Conservation (phyloP, 64 coral and sea anemone species). For the Porites australiensis region DNA sequence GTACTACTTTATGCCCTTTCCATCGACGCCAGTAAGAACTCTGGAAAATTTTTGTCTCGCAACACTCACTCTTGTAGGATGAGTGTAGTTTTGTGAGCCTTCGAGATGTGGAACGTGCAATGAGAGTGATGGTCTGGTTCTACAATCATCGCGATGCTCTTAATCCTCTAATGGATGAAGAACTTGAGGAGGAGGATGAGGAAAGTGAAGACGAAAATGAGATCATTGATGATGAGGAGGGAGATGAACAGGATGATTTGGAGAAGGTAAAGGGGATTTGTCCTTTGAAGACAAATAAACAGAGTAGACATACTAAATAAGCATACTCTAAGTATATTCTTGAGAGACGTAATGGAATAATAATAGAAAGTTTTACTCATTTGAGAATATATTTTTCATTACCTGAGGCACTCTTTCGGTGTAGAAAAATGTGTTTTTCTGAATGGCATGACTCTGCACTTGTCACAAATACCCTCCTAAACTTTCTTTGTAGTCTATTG, state of each 20-base stretch:
- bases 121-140: slow-evolving; percentile 79
- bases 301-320: too few species aligned
- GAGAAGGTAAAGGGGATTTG: neutral
- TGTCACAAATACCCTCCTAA: too few species aligned
- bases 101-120: slow-evolving; percentile 76
- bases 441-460: too few species aligned
- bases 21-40: neutral
- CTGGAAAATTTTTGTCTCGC: neutral
- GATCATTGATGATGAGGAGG: neutral
- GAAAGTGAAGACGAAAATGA: slow-evolving; percentile 20
- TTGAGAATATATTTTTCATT: too few species aligned
- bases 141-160: slow-evolving; percentile 62
- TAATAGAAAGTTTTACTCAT: too few species aligned
- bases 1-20: neutral
- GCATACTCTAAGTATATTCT: too few species aligned
- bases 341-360: too few species aligned
- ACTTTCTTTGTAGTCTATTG: slow-evolving; percentile 26
- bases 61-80: slow-evolving; percentile 14
- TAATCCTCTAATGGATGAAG: slow-evolving; percentile 15
- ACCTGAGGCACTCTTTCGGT: too few species aligned
- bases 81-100: slow-evolving; percentile 80
- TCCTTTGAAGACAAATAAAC: too few species aligned
- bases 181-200: neutral
- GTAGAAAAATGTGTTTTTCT: neutral
- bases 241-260: neutral